Evolutionary conservation across 2,113 vertebrate genomes (phyloP).

Genomic region (Phaethornis superciliosus): DNA sequence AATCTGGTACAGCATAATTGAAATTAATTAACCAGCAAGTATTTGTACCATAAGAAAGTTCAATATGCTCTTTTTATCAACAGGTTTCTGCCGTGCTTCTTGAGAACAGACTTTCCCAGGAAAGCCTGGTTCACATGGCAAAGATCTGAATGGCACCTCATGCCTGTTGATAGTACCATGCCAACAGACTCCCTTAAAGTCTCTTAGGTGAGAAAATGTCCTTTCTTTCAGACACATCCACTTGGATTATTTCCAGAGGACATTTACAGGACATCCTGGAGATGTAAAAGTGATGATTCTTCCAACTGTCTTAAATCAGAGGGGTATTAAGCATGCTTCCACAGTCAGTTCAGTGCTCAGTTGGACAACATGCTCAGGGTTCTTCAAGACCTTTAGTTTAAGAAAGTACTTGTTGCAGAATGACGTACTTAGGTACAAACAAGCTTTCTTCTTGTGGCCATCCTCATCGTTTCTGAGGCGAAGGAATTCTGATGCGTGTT

Average conservation of each 20-base stretch:
- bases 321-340: not conserved
- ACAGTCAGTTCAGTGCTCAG: conserved; percentile 2
- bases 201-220: not conserved
- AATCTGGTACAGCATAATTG: not conserved
- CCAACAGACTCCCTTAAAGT: not conserved
- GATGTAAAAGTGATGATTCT: not conserved
- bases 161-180: not conserved
- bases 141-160: not conserved
- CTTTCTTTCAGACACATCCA: not conserved
- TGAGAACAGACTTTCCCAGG: not conserved
- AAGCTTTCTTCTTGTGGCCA: not conserved
- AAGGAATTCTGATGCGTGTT: not conserved
- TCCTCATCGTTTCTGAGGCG: not conserved
- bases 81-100: not conserved
- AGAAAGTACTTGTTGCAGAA: not conserved
- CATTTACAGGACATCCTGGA: not conserved
- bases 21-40: not conserved
- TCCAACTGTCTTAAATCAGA: conserved; percentile 29
- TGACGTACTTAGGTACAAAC: not conserved
- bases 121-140: not conserved
- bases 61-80: not conserved
- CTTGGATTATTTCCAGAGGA: not conserved
- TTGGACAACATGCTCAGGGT: not conserved
- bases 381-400: not conserved
- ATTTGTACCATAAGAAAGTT: not conserved